Base-by-base conservation (phyloP, 2,888 invertebrate genomes). In the Hirtodrosophila cameraria region DNA sequence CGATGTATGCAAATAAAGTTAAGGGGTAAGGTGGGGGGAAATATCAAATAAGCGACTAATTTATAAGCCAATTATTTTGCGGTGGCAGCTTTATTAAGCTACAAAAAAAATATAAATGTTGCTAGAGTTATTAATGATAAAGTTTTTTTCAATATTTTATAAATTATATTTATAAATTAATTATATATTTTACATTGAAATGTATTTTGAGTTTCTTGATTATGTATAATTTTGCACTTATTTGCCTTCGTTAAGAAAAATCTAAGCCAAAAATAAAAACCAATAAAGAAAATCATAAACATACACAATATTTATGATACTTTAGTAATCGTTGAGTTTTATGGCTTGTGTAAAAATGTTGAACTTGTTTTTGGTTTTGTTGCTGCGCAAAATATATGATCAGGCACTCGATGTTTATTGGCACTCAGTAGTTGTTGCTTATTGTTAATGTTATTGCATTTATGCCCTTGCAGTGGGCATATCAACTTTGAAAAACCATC, bases 291-390 rank as follows among this genome's bases (percentile, higher is more conserved):
- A 45, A 49, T 48, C 64, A 46, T 63, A 53, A 36, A 70, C 38
- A 50, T 43, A 61, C 63, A 63, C 36, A 63, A 46, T 61, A 69
- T 84, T 81, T 81, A 86, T 86, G 86, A 75, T 16, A 86, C 82
- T 84, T 76, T 57, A 84, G 65, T 69, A 71, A 63, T 86, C 61
- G 78, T 67, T 60, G 60, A 59, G 64, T 86, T 82, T n/a, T 82
- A 82, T 81, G 61, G 60, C 45, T 36, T 18, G 52, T 68, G 66
- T 80, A 83, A 73, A 79, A 70, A 54, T 35, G 65, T 23, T 63
- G 11, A 27, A 27, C 7, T 23, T 57, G 36, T 58, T 50, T 46
- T 50, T 69, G 59, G 28, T 55, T 15, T 23, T 60, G 39, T 50
- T 57, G 38, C 15, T 39, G 33, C 15, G 35, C 25, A 12, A 54